Evolutionary conservation across 1,140 invertebrate species (phyloP).

Genomic region (Zaprionus kolodkinae): DNA sequence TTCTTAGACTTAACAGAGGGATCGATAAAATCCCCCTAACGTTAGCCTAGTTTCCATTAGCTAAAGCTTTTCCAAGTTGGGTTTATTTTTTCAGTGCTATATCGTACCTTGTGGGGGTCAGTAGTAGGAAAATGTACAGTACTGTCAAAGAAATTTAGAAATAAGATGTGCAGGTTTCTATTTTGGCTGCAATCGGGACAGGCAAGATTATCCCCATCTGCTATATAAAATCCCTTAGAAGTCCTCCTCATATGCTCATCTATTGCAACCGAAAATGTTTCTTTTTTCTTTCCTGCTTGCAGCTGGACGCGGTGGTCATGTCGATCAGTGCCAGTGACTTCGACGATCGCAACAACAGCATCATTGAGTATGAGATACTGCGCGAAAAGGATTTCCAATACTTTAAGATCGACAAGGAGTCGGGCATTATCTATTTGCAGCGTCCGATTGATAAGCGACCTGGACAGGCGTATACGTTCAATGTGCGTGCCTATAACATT

Average conservation of each 20-base stretch:
- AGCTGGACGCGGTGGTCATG: slow-evolving; percentile 89
- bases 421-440: slow-evolving; percentile 91
- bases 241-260: slow-evolving; percentile 3
- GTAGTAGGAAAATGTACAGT: not conserved
- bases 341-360: slow-evolving; percentile 93
- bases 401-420: slow-evolving; percentile 91
- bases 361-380: slow-evolving; percentile 88
- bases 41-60: slow-evolving; percentile 2
- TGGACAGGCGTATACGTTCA: slow-evolving; percentile 89
- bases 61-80: slow-evolving; percentile 13
- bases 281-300: slow-evolving; percentile 53
- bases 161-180: slow-evolving; percentile 49
- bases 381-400: slow-evolving; percentile 88
- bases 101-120: not conserved
- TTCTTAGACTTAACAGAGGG: not conserved
- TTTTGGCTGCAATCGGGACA: slow-evolving; percentile 50
- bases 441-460: slow-evolving; percentile 87
- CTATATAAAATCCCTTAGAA: not conserved
- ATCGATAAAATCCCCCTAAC: not conserved
- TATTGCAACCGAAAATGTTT: slow-evolving; percentile 38
- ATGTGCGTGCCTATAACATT: slow-evolving; percentile 91
- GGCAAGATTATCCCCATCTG: slow-evolving; percentile 44
- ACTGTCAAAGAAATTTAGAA: not conserved
- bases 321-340: slow-evolving; percentile 94
- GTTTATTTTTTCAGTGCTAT: slow-evolving; percentile 6